Evolutionary conservation across 2,797 vertebrate genomes (phyloP).

Genomic region (Clarias pachynema): DNA sequence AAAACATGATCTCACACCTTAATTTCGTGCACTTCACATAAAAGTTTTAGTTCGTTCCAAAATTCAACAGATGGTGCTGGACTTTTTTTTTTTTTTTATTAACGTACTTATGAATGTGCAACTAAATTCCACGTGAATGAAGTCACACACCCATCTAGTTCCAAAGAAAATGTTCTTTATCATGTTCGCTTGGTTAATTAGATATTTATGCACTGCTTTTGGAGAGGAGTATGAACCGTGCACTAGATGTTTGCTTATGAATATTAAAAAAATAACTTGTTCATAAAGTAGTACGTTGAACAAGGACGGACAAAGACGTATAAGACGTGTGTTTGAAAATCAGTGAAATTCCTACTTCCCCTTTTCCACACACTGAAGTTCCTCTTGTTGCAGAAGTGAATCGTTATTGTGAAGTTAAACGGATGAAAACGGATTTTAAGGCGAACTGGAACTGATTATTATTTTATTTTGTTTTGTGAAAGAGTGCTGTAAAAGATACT

Average conservation of each 20-base stretch:
- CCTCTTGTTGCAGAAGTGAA: not conserved
- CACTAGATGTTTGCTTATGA: not conserved
- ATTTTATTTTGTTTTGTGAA: not conserved
- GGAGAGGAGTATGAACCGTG: too few species aligned
- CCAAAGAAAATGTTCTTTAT: too few species aligned
- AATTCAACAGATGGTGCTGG: too few species aligned
- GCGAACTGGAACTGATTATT: not conserved
- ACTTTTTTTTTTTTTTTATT: too few species aligned
- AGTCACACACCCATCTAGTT: too few species aligned
- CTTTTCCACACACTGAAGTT: not conserved
- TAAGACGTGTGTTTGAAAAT: not conserved
- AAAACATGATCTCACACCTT: too few species aligned
- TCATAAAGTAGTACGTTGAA: not conserved
- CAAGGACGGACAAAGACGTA: not conserved
- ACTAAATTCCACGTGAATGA: too few species aligned
- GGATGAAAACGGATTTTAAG: not conserved
- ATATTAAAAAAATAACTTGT: not conserved
- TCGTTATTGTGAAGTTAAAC: not conserved
- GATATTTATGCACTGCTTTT: too few species aligned
- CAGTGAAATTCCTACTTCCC: constrained; percentile 33
- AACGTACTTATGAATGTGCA: too few species aligned
- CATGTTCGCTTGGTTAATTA: too few species aligned
- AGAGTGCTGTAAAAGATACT: not conserved
- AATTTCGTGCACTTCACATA: too few species aligned
- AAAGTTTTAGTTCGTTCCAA: too few species aligned